Conservation (phyloP, 1,140 invertebrate genomes). For the Stenopsyche tienmushanensis region DNA sequence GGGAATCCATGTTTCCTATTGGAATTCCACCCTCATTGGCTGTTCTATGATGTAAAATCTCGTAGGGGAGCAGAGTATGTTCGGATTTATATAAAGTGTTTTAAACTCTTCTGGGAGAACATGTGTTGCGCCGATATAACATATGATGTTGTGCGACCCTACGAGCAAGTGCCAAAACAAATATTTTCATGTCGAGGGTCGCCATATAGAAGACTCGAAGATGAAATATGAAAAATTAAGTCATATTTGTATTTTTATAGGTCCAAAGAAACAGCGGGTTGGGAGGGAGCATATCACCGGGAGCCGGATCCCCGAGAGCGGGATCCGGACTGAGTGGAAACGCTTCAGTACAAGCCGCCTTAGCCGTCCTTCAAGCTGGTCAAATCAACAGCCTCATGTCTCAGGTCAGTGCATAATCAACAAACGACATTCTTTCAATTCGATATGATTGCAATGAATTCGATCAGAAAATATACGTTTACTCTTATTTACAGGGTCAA, state of each 20-base stretch:
- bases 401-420: neutral
- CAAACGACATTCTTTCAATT: neutral
- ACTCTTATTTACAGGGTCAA: conserved; percentile 37
- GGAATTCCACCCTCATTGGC: neutral
- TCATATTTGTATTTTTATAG: conserved; percentile 43
- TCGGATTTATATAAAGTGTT: conserved; percentile 39
- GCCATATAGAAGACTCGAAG: neutral
- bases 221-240: neutral
- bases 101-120: conserved; percentile 39
- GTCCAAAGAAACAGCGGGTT: conserved; percentile 56
- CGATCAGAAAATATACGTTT: neutral
- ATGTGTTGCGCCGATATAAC: conserved; percentile 38
- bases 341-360: conserved; percentile 58
- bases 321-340: conserved; percentile 51
- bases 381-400: conserved; percentile 45
- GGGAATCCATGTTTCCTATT: conserved; percentile 4
- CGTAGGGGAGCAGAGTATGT: conserved; percentile 14
- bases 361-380: conserved; percentile 67
- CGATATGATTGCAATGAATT: neutral
- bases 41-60: neutral
- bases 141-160: conserved; percentile 15
- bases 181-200: conserved; percentile 3
- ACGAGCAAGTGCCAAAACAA: neutral
- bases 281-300: conserved; percentile 45
- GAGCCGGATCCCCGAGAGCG: conserved; percentile 55